These are phyloP conservation scores for Xestia rhomboidea DNA, from an alignment of 2,888 invertebrate species.

Conservation along the genomic window DNA sequence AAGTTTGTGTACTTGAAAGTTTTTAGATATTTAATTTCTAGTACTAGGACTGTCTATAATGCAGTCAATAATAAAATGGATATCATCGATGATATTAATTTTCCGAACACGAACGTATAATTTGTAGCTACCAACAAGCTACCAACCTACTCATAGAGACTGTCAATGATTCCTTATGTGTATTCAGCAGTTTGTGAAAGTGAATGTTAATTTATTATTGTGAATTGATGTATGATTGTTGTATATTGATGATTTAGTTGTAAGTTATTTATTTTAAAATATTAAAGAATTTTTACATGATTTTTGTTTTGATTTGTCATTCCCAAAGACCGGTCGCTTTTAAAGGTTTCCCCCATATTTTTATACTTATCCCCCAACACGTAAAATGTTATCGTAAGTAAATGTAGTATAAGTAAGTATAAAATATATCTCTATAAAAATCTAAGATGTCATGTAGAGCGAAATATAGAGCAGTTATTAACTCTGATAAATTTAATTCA, in stretches of 20 bases:
- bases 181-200: slow-evolving; percentile 12
- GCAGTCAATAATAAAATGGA: neutral
- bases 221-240: slow-evolving; percentile 32
- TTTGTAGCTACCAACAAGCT: neutral
- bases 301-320: neutral
- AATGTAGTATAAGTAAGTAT: too few species aligned
- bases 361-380: too few species aligned
- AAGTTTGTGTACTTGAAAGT: neutral
- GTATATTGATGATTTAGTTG: slow-evolving; percentile 14
- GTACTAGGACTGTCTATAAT: neutral
- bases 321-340: too few species aligned
- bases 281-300: slow-evolving; percentile 8
- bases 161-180: neutral
- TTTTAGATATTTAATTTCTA: neutral
- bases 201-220: slow-evolving; percentile 42
- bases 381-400: too few species aligned
- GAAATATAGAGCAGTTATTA: slow-evolving; percentile 7
- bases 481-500: neutral
- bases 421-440: neutral
- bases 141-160: neutral
- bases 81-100: slow-evolving; percentile 8
- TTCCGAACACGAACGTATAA: slow-evolving; percentile 60
- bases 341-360: too few species aligned
- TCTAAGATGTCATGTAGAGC: neutral
- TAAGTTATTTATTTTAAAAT: slow-evolving; percentile 51